These are phyloP conservation scores for Daboia siamensis DNA, from an alignment of 2,113 vertebrate species.

Conservation along the genomic window DNA sequence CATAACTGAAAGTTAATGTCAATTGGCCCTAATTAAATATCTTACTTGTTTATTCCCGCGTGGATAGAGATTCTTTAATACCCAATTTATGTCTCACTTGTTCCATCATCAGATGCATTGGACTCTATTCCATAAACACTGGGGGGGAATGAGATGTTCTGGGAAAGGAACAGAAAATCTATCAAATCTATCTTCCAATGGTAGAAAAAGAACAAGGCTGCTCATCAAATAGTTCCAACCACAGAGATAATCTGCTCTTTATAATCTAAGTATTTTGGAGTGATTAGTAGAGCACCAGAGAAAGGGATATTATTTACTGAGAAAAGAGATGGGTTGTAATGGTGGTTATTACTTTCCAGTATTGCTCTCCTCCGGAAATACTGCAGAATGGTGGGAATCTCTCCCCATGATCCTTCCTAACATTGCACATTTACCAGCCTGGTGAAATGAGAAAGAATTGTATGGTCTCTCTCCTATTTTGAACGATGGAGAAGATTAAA, in stretches of 20 bases:
- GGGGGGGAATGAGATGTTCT: background rate
- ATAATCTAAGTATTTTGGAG: constrained; percentile 52
- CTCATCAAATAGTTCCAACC: constrained; percentile 28
- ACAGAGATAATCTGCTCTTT: constrained; percentile 53
- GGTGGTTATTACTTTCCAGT: constrained; percentile 62
- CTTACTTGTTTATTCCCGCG: background rate
- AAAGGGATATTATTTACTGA: constrained; percentile 61
- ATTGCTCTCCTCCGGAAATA: constrained; percentile 56
- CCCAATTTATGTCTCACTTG: background rate
- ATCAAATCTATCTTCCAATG: constrained; percentile 3
- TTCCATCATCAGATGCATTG: background rate
- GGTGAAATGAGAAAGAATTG: background rate
- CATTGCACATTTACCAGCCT: constrained; percentile 43
- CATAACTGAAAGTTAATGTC: background rate
- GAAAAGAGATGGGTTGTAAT: constrained; percentile 56
- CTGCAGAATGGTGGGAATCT: constrained; percentile 53
- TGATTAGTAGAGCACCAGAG: constrained; percentile 52
- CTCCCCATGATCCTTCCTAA: constrained; percentile 45
- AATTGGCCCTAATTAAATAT: background rate
- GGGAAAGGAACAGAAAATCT: constrained; percentile 19
- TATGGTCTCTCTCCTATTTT: background rate
- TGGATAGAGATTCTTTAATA: background rate
- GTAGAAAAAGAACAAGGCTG: constrained; percentile 48
- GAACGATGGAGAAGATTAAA: background rate
- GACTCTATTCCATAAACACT: background rate